A percentile compares a stretch with the other conserved stretches of the same genome.
Evolutionary conservation across 2,113 vertebrate species (phyloP).

Genomic region (Erythrocercus mccallii): DNA sequence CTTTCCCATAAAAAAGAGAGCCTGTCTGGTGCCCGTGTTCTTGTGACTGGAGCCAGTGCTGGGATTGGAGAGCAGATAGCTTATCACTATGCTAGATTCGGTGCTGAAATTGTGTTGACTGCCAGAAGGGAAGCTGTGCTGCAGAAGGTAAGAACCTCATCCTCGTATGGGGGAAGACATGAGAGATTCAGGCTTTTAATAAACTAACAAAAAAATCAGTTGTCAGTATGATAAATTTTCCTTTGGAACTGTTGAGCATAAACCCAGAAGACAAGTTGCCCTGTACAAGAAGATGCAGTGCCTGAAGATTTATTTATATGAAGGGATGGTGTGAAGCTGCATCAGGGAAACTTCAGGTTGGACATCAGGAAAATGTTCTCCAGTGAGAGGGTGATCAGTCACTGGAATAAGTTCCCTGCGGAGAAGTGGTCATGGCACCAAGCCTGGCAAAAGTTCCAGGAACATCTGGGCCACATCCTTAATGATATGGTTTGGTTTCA

Average conservation of each 20-base stretch:
- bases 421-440: neutral
- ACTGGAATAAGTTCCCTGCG: neutral
- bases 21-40: constrained; percentile 75
- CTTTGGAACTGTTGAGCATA: neutral
- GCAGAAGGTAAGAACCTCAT: constrained; percentile 73
- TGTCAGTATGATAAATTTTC: neutral
- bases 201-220: neutral
- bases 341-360: neutral
- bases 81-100: constrained; percentile 80
- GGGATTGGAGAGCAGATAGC: constrained; percentile 89
- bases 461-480: neutral
- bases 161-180: neutral
- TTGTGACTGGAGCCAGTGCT: constrained; percentile 83
- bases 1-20: constrained; percentile 54
- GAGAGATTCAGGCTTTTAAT: neutral
- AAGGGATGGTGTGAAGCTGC: neutral
- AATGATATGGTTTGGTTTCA: neutral
- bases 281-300: neutral
- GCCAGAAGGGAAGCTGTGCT: constrained; percentile 79
- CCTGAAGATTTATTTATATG: neutral
- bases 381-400: neutral
- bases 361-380: neutral
- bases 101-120: constrained; percentile 83
- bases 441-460: neutral
- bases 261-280: neutral